A percentile compares a stretch with the other conserved stretches of the same genome.
phyloP scores from a whole-genome alignment of 2,113 vertebrate genomes.

The Tursiops truncatus region DNA sequence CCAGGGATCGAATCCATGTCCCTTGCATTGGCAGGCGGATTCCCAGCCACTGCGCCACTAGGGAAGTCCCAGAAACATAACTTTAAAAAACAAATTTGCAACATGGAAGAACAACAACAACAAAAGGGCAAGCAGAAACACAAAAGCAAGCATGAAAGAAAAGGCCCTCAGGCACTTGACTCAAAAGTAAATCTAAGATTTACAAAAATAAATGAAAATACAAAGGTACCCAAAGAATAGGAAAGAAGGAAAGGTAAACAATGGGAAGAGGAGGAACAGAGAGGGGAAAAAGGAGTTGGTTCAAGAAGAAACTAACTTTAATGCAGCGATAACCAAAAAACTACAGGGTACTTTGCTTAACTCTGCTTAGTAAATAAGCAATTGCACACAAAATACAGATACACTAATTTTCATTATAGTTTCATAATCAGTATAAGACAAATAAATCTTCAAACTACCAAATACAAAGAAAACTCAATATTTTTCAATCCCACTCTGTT shows the following conservation, averaged over 20 bases:
- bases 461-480: not conserved
- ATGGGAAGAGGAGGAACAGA: not conserved
- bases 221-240: not conserved
- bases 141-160: not conserved
- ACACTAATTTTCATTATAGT: not conserved
- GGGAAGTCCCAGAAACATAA: not conserved
- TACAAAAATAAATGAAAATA: not conserved
- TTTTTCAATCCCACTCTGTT: not conserved
- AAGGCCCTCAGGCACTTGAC: not conserved
- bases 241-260: not conserved
- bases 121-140: not conserved
- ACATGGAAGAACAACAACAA: not conserved
- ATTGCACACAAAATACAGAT: not conserved
- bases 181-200: not conserved
- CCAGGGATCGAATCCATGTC: no score
- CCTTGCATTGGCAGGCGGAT: no score
- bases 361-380: constrained; percentile 26
- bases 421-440: not conserved
- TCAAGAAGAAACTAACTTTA: not conserved
- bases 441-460: not conserved
- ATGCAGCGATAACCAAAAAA: not conserved
- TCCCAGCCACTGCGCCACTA: no score
- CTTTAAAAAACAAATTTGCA: not conserved
- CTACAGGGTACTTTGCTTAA: not conserved
- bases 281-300: not conserved